Percentiles rank a stretch among this genome's conserved stretches.
Evolutionary conservation across 2,797 vertebrate genomes (phyloP).

Genomic region (Vireo griseus): DNA sequence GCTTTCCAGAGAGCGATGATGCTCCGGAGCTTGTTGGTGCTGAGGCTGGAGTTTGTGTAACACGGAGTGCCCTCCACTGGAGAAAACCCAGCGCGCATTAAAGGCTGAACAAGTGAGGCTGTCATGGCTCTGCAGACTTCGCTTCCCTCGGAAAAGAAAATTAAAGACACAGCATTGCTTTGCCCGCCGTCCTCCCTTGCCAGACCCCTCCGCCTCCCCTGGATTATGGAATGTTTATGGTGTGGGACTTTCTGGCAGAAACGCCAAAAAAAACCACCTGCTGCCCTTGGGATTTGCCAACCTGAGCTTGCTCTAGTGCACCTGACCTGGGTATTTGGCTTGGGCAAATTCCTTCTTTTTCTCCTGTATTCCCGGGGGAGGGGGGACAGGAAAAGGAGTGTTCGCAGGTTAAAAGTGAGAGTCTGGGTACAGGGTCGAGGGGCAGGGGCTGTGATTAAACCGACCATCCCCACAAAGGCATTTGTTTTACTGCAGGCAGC

Average conservation of each 20-base stretch:
- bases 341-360: not conserved
- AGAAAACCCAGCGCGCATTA: slow-evolving; percentile 76
- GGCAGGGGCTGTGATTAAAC: not conserved
- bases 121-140: slow-evolving; percentile 77
- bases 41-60: slow-evolving; percentile 76
- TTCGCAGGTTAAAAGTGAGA: not conserved
- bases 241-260: not conserved
- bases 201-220: not conserved
- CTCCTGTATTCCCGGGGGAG: not conserved
- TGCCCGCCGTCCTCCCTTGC: not conserved
- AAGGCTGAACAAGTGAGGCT: slow-evolving; percentile 75
- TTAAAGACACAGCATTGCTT: slow-evolving; percentile 77
- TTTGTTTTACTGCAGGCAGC: not conserved
- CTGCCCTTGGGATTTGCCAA: not conserved
- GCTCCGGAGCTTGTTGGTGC: slow-evolving; percentile 73
- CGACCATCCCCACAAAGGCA: not conserved
- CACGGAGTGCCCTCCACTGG: slow-evolving; percentile 83
- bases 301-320: not conserved
- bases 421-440: accelerated
- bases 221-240: not conserved
- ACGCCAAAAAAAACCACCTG: not conserved
- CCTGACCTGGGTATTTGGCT: not conserved
- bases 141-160: slow-evolving; percentile 69
- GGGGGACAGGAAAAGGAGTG: not conserved
- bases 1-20: slow-evolving; percentile 75